Conservation (phyloP, 64 coral and sea anemone genomes). For the Pocillopora verrucosa region DNA sequence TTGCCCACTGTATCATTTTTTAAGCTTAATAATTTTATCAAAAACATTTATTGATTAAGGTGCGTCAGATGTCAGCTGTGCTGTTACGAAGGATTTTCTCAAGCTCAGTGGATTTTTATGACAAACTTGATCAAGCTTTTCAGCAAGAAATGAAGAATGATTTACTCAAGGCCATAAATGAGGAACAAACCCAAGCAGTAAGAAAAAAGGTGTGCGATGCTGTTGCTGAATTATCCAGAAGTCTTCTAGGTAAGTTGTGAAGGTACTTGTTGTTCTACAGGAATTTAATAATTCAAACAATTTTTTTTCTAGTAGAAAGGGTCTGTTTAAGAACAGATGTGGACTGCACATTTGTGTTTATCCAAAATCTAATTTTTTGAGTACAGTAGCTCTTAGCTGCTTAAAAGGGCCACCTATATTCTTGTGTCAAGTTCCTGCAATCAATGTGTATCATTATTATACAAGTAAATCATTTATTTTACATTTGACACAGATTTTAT, state of each 20-base stretch:
- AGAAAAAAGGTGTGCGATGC: conserved; percentile 93
- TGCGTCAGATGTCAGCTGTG: conserved; percentile 96
- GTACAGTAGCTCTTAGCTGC: too few species aligned
- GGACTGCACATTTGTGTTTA: too few species aligned
- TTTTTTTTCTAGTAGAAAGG: too few species aligned
- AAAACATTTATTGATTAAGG: conserved; percentile 14
- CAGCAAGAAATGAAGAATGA: conserved; percentile 75
- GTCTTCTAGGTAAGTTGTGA: conserved; percentile 76
- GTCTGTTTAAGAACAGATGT: too few species aligned
- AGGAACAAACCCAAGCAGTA: conserved; percentile 69
- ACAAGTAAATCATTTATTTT: background rate
- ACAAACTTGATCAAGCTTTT: conserved; percentile 70
- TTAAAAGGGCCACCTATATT: too few species aligned
- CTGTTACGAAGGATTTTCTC: conserved; percentile 88
- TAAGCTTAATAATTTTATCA: too few species aligned
- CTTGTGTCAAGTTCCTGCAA: background rate
- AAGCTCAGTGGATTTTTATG: conserved; percentile 90
- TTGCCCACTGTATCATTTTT: too few species aligned
- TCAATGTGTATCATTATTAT: background rate
- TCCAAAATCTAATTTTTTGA: too few species aligned
- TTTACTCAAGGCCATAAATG: conserved; percentile 73
- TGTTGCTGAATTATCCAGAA: conserved; percentile 87
- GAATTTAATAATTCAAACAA: background rate
- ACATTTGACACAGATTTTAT: background rate
- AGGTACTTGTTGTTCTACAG: background rate